These are phyloP conservation scores for Micrasema minimum DNA, from an alignment of 1,140 invertebrate species.

Conservation along the genomic window DNA sequence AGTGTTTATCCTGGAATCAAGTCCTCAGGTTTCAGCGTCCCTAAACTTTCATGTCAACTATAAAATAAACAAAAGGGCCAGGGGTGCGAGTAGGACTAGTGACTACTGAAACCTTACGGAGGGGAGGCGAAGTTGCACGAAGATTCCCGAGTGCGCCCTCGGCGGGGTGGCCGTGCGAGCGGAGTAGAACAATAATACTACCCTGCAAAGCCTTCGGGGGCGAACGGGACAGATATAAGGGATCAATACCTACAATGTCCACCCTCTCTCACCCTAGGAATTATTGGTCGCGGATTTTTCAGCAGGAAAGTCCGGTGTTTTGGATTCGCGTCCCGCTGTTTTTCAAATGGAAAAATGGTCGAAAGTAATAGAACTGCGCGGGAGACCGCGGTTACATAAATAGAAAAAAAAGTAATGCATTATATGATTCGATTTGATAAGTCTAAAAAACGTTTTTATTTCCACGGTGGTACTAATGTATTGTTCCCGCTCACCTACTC, in stretches of 20 bases:
- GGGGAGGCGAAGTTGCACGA: conserved; percentile 34
- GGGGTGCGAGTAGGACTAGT: conserved; percentile 21
- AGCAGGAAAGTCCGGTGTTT: conserved; percentile 31
- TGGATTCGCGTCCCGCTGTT: conserved; percentile 44
- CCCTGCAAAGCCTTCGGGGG: conserved; percentile 15
- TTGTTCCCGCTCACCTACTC: background rate
- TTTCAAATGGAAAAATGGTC: conserved; percentile 45
- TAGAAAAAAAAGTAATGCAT: conserved; percentile 24
- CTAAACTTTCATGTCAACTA: conserved; percentile 52
- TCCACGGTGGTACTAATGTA: background rate
- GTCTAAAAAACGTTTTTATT: conserved; percentile 3
- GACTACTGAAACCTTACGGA: conserved; percentile 11
- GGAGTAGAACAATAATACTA: conserved; percentile 31
- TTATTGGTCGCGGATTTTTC: conserved; percentile 52
- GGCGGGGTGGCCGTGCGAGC: conserved; percentile 42
- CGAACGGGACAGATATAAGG: conserved; percentile 38
- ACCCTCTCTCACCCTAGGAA: conserved; percentile 36
- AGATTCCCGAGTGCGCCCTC: conserved; percentile 50
- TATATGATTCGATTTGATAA: conserved; percentile 30
- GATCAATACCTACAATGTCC: conserved; percentile 49
- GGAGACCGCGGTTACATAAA: conserved; percentile 26
- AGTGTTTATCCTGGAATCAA: conserved; percentile 51
- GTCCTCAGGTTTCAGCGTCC: conserved; percentile 40
- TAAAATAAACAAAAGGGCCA: conserved; percentile 53
- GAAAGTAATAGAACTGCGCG: conserved; percentile 37